These are phyloP conservation scores for Macrotrachela quadricornifera DNA, from an alignment of 1,140 invertebrate genomes.

Conservation along the genomic window DNA sequence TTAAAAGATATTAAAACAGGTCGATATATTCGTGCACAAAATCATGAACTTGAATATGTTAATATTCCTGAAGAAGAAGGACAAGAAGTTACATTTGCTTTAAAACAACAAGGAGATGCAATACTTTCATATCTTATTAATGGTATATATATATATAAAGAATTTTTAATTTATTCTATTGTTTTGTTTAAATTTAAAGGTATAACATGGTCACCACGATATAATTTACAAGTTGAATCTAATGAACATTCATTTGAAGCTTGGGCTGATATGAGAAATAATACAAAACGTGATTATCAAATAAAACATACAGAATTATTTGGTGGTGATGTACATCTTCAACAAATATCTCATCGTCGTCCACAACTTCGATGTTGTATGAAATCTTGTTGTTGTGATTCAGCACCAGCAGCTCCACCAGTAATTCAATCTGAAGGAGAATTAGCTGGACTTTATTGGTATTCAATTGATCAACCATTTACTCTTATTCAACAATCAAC, in stretches of 20 bases:
- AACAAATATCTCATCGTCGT: no score
- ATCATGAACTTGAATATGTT: not conserved
- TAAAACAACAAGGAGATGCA: not conserved
- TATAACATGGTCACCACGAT: conserved; percentile 3
- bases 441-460: not conserved
- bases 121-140: not conserved
- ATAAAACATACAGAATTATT: conserved; percentile 2
- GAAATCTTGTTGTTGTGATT: no score
- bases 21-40: not conserved
- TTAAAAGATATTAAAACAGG: conserved; percentile 1
- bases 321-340: not conserved
- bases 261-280: conserved; percentile 5
- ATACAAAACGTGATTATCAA: not conserved
- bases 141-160: no score
- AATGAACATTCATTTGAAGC: not conserved
- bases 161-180: no score
- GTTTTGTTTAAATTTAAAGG: no score
- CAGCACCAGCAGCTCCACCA: no score
- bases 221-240: not conserved
- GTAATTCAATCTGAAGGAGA: conserved; percentile 2
- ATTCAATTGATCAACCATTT: not conserved
- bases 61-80: conserved; percentile 4
- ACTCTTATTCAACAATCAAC: not conserved
- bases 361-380: no score
- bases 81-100: not conserved